Evolutionary conservation across 2,888 invertebrate species (phyloP), one percentile per base, ranked within the genome.

Genomic region (Pasiphila rectangulata): DNA sequence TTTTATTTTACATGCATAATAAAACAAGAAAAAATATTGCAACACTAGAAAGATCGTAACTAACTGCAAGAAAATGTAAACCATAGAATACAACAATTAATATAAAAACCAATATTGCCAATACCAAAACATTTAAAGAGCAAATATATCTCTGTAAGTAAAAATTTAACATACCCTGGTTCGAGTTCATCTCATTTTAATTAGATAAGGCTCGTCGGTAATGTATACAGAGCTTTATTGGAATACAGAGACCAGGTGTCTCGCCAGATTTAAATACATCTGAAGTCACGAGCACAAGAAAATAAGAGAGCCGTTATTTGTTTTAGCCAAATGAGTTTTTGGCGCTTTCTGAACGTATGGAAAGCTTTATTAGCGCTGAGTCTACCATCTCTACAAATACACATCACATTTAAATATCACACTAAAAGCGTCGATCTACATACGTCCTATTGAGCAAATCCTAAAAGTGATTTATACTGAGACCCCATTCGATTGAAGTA

Each of bases 351-450:
- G 73, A 78, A 78, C 75, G 75, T 78, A 78, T 65, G 57, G 72
- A 71, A 73, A 67, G 60, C 79, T 72, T 85, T 88, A 87, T 86
- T 87, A 88, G 79, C 69, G 57, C 67, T 69, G 63, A 65, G 70
- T 65, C 67, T 70, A 42, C 62, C 68, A 77, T 77, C 46, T 43
- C 45, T 43, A 45, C 58, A 80, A 79, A 83, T 78, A 78, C 83
- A 77, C 78, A 72, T 74, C 72, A 56, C 75, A 81, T 85, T 83
- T 83, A 81, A 85, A 86, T 86, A 83, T 79, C 79, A 79, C 79
- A 81, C 84, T 86, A 81, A 86, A 84, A 84, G 85, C 86, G 75
- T 79, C 82, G 72, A 85, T 86, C 86, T 84, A 83, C 86, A 83
- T 84, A 85, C 85, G 74, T 84, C 75, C 83, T 80, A 76, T 67